Evolutionary conservation across 1,140 invertebrate species (phyloP), one percentile per base, ranked within the genome.

Genomic region (Cherax quadricarinatus): DNA sequence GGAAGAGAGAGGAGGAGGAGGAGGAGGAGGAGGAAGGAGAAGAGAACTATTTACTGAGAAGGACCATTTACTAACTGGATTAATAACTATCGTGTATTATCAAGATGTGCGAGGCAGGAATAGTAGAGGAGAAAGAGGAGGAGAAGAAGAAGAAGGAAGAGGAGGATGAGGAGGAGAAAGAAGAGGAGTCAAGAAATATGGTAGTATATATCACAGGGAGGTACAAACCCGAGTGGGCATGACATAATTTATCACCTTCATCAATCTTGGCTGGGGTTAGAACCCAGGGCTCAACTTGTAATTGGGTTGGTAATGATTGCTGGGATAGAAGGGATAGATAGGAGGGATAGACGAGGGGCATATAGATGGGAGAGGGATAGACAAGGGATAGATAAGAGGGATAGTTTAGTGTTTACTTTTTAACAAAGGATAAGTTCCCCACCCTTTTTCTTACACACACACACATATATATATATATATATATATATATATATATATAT

Each of bases 221-320:
- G 87, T 78, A 79, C 81, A 78, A 88, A 79, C 53, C 24, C 24
- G 41, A 14, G 57, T 48, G 49, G 57, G 18, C 78, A n/a, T 9
- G 41, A 16, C 51, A 88, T 88, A 81, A 88, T 88, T 88, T 88
- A 88, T 88, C 62, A 48, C 21, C 53, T 53, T 81, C 87, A 88
- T 88, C 81, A 88, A 88, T 88, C 78, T 88, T 24, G 24, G 57
- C 87, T 41, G 30, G 30, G 30, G 30, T 41, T 41, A 41, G 30
- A 41, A 53, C 78, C 78, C 75, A 82, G 70, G 62, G 62, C 57
- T 57, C 78, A 49, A 81, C 78, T 48, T 62, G 87, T 88, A 88
- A 88, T 88, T 88, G 87, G 87, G 66, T 81, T 88, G 53, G 78
- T 88, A 88, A 88, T 88, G 87, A 88, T 82, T 48, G 53, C 30